Percentiles rank a stretch among this genome's conserved stretches.
phyloP scores from a whole-genome alignment of 2,888 invertebrate species.

The Macaria liturata region DNA sequence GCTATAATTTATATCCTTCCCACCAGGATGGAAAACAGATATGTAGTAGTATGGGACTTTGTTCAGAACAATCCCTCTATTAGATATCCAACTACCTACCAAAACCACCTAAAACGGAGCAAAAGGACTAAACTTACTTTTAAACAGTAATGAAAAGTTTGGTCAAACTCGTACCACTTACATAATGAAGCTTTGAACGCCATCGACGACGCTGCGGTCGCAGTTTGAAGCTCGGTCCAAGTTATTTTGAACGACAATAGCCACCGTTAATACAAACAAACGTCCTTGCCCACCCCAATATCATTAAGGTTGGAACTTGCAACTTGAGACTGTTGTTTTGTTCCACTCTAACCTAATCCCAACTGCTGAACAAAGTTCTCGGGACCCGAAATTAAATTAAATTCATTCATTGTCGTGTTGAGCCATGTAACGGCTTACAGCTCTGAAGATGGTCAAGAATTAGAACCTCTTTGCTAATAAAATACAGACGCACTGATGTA shows the following conservation, averaged over 20 bases:
- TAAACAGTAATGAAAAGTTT: no score
- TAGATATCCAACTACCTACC: neutral
- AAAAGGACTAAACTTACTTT: no score
- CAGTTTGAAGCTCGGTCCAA: constrained; percentile 23
- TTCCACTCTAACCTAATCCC: constrained; percentile 29
- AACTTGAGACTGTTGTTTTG: constrained; percentile 33
- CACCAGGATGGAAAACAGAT: no score
- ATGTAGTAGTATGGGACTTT: no score
- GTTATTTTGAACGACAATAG: constrained; percentile 27
- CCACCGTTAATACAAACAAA: constrained; percentile 31
- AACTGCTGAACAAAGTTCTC: constrained; percentile 27
- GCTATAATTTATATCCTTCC: no score
- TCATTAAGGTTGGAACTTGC: constrained; percentile 28
- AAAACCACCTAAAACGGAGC: no score
- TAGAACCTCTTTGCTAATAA: no score
- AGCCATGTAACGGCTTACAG: constrained; percentile 15
- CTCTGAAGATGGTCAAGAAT: constrained; percentile 15
- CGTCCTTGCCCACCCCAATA: constrained; percentile 30
- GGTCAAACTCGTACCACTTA: no score
- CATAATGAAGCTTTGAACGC: no score
- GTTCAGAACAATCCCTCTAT: no score
- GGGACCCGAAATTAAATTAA: constrained; percentile 36
- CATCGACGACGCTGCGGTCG: constrained; percentile 8
- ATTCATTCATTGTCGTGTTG: constrained; percentile 29
- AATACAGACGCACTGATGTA: no score